Conservation (phyloP, 2,888 invertebrate species). For the Erebia aethiops region DNA sequence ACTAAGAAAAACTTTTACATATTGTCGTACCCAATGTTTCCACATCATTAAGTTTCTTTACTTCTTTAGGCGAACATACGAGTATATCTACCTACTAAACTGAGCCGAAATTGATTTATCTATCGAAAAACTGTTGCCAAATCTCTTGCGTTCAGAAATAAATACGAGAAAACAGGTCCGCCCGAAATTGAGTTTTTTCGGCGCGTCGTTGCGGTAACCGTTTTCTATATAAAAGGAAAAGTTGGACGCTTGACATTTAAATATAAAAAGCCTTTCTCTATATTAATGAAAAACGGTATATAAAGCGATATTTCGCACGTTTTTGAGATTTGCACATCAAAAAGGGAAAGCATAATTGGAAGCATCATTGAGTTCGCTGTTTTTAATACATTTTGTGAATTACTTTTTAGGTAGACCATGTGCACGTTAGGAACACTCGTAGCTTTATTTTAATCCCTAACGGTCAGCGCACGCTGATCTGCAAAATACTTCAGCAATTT, state of each 20-base stretch:
- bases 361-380: too few relatives aligned
- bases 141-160: slow-evolving; percentile 14
- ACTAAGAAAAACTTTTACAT: slow-evolving; percentile 22
- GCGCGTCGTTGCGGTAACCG: slow-evolving; percentile 14
- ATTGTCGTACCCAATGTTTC: slow-evolving; percentile 24
- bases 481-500: too few relatives aligned
- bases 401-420: neutral
- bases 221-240: slow-evolving; percentile 14
- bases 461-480: too few relatives aligned
- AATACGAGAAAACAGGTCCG: slow-evolving; percentile 15
- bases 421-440: too few relatives aligned
- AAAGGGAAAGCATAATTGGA: neutral
- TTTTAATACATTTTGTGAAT: too few relatives aligned
- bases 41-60: slow-evolving; percentile 25
- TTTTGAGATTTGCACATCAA: slow-evolving; percentile 8
- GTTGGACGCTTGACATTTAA: slow-evolving; percentile 16
- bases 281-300: slow-evolving; percentile 15
- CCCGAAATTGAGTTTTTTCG: slow-evolving; percentile 17
- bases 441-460: too few relatives aligned
- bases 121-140: slow-evolving; percentile 23
- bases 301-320: slow-evolving; percentile 5
- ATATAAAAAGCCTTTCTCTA: slow-evolving; percentile 9
- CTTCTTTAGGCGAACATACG: slow-evolving; percentile 18
- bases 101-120: slow-evolving; percentile 26
- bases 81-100: slow-evolving; percentile 14